A percentile compares a stretch with the other conserved stretches of the same genome.
These are phyloP conservation scores for Anas acuta DNA, from an alignment of 2,797 vertebrate genomes.

Conservation along the genomic window DNA sequence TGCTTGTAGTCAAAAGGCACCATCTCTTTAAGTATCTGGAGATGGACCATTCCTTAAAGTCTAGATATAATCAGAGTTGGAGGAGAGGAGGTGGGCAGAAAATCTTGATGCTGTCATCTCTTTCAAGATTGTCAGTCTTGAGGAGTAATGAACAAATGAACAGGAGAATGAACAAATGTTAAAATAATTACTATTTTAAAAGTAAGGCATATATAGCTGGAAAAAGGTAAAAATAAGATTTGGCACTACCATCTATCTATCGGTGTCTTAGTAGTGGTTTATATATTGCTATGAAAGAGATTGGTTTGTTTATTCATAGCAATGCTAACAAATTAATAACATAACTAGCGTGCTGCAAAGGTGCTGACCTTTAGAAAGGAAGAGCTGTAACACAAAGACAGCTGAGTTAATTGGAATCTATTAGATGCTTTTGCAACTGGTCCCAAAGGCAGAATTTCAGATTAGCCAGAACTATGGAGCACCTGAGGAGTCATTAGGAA, in stretches of 20 bases:
- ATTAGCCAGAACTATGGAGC: background rate
- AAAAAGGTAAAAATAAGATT: background rate
- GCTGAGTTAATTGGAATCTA: background rate
- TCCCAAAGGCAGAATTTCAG: background rate
- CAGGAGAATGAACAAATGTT: background rate
- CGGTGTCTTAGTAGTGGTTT: background rate
- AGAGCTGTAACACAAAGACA: background rate
- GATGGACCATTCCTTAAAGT: background rate
- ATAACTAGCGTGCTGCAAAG: background rate
- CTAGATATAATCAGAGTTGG: background rate
- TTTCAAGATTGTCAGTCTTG: background rate
- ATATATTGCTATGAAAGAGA: background rate
- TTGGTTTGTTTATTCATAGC: background rate
- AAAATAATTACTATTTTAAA: background rate
- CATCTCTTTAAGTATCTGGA: background rate
- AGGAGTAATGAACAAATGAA: background rate
- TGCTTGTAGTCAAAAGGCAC: background rate
- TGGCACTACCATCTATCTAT: background rate
- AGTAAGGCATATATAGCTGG: background rate
- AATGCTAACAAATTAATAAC: slow-evolving; percentile 33
- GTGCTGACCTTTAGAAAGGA: slow-evolving; percentile 8
- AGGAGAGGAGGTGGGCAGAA: background rate
- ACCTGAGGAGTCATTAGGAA: background rate
- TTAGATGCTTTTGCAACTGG: background rate
- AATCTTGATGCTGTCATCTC: background rate